Conservation (phyloP, 2,113 vertebrate species). For the Paralichthys olivaceus region DNA sequence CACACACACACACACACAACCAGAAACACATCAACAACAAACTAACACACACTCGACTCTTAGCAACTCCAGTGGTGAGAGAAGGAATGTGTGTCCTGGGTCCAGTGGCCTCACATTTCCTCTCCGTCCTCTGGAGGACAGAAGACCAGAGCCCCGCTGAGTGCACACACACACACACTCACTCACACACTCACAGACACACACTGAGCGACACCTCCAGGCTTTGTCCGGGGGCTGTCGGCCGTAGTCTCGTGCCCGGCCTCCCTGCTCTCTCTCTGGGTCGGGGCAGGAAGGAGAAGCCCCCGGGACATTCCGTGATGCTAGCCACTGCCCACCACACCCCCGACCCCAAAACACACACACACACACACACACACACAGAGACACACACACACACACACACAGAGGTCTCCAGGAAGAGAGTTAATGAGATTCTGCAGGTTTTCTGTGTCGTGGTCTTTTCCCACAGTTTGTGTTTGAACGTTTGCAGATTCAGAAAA, state of each 20-base stretch:
- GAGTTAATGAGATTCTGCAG: constrained; percentile 73
- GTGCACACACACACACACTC: constrained; percentile 83
- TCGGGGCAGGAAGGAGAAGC: constrained; percentile 82
- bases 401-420: constrained; percentile 60
- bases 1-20: not conserved
- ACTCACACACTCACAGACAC: constrained; percentile 76
- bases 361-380: constrained; percentile 35
- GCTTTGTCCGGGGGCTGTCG: constrained; percentile 89
- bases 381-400: constrained; percentile 48
- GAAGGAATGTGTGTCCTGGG: constrained; percentile 90
- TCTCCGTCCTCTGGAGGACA: constrained; percentile 80
- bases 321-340: constrained; percentile 76
- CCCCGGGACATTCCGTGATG: constrained; percentile 92
- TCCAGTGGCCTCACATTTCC: constrained; percentile 83
- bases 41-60: constrained; percentile 75
- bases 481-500: not conserved
- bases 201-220: constrained; percentile 73
- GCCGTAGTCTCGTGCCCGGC: constrained; percentile 85
- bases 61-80: constrained; percentile 88
- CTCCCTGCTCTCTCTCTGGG: constrained; percentile 87
- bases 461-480: not conserved
- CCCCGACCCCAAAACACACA: not conserved
- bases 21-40: not conserved
- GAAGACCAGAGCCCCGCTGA: constrained; percentile 81
- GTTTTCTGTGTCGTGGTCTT: not conserved